Evolutionary conservation across 1,140 invertebrate species (phyloP), one percentile per base, ranked within the genome.

Genomic region (Microplitis demolitor): DNA sequence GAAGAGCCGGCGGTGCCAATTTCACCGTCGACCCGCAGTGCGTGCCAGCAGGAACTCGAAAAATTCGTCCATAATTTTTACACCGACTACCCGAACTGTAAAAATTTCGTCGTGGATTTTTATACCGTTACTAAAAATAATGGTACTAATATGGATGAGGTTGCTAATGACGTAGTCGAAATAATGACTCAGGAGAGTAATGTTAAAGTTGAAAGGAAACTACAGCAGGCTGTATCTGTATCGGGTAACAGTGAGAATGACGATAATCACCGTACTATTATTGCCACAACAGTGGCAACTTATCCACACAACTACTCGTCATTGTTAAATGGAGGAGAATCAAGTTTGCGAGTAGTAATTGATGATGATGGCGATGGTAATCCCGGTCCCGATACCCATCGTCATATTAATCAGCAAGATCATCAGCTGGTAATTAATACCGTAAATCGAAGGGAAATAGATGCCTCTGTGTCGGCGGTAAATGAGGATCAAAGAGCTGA

Each of bases 11-110:
- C 76, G 69, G 88, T 74, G 81, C 88, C 75, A 69, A 84, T 71
- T 71, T 82, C 75, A 5, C 86, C 76, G 79, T 88, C 85, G 64
- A 78, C 69, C 34, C 83, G 60, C 72, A 79, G 69, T 66, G 79
- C 35, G 8, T 85, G 83, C 71, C 85, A 85, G 53, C 86, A 87
- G 8, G 90, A 92, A 72, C 88, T 92, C 16, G 90, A 92, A 45
- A 91, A 93, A 75, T 93, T 92, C 78, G 90, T 93, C 0, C 89
- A 91, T 33, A 89, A 90, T 75, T 92, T 93, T 82, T 93, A 93
- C 83, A 90, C 89, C 3, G 91, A 92, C 74, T 91, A 92, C 74
- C 90, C 90, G 2, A 90, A 90, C 61, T 92, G 91, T 74, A 90
- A 92, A 77, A 90, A 92, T 50, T 89, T 89, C 66, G 88, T 90